Evolutionary conservation across 2,797 vertebrate species (phyloP).

Genomic region (Alca torda): DNA sequence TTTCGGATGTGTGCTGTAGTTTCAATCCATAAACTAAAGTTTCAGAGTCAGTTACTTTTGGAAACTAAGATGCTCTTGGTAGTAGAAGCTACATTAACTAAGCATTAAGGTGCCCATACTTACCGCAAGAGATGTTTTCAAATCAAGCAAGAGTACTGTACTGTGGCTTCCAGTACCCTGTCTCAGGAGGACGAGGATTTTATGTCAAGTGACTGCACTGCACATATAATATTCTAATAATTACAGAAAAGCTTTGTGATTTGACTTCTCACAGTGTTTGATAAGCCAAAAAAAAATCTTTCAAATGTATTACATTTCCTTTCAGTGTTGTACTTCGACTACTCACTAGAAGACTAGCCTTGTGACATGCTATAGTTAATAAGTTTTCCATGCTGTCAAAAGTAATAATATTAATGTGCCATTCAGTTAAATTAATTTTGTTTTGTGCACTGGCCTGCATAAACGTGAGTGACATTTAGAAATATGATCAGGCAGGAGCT

Average conservation of each 20-base stretch:
- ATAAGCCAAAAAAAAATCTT: slow-evolving; percentile 32
- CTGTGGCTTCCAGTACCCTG: neutral
- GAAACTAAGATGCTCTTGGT: neutral
- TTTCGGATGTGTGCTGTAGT: neutral
- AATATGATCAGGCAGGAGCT: slow-evolving; percentile 71
- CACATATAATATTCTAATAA: slow-evolving; percentile 41
- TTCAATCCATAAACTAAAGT: neutral
- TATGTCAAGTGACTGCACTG: slow-evolving; percentile 4
- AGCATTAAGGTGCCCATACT: neutral
- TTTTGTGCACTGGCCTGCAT: slow-evolving; percentile 74
- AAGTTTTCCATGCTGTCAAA: slow-evolving; percentile 80
- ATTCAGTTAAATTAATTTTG: slow-evolving; percentile 82
- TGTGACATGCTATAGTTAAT: slow-evolving; percentile 76
- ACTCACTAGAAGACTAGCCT: slow-evolving; percentile 48
- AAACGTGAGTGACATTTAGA: slow-evolving; percentile 75
- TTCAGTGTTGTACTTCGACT: slow-evolving; percentile 38
- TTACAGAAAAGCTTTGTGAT: slow-evolving; percentile 45
- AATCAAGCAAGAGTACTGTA: neutral
- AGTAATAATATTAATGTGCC: slow-evolving; percentile 79
- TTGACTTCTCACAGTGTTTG: slow-evolving; percentile 46
- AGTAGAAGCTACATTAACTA: neutral
- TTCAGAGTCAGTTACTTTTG: neutral
- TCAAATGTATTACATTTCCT: slow-evolving; percentile 56
- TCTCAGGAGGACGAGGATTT: slow-evolving; percentile 35
- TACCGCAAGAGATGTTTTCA: neutral